Evolutionary conservation across 2,797 vertebrate species (phyloP), one percentile per base, ranked within the genome.

Genomic region (Lindbergichthys nudifrons): DNA sequence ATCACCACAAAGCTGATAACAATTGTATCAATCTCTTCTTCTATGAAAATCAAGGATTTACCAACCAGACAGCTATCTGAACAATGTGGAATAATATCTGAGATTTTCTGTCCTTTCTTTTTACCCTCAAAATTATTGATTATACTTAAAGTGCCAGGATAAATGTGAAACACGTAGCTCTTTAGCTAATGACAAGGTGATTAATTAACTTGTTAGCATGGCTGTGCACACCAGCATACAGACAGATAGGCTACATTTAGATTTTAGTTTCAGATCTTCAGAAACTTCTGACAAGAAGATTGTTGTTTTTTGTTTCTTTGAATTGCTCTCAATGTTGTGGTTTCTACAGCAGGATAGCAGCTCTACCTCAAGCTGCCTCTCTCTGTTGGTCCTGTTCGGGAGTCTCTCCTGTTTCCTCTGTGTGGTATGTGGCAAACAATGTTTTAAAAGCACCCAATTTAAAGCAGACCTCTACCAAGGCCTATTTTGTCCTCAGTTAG

Each of bases 21-120:
- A 54, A n/a, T 63, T 23, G 43, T 60, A 77, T 83, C 54, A 32
- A 11, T 47, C 3, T 46, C 30, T 53, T 21, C 60, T n/a, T 26
- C 26, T 26, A 26, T 26, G 26, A 4, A 26, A 32, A 23, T 21
- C 53, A 67, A 43, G 21, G 63, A 68, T 82, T 79, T 65, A 32
- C 26, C 0, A 48, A 21, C 2, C 16, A 30, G 26, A 36, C 48
- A 51, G 48, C 26, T 53, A 62, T 74, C 65, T 71, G 53, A 74
- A 56, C 26, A 54, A 41, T 1, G 3, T 19, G 41, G 6, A 10
- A 47, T 51, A 46, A 15, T 16, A 10, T 42, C n/a, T 0, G 7
- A 54, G n/a, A 58, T 46, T 54, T 70, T 43, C 26, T 71, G 26
- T 26, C 26, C 26, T 26, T 26, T 26, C 26, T 26, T 26, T 26